These are phyloP conservation scores for Tachyglossus aculeatus DNA, from an alignment of 2,797 vertebrate species.

Conservation along the genomic window DNA sequence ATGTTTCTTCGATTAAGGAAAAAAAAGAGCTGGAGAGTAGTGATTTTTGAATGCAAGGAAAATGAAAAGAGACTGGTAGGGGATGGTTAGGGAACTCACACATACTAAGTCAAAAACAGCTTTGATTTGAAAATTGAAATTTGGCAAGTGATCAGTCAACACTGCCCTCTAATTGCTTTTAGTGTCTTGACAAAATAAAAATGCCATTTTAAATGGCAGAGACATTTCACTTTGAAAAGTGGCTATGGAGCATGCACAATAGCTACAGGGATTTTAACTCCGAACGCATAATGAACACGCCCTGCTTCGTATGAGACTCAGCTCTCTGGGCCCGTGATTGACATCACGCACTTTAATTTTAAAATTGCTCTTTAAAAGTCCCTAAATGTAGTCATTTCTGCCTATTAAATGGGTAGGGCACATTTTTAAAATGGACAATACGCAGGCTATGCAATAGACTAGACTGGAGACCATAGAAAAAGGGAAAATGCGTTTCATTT, in stretches of 20 bases:
- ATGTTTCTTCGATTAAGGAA: constrained; percentile 44
- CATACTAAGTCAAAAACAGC: constrained; percentile 58
- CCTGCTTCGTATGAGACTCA: constrained; percentile 24
- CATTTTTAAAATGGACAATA: neutral
- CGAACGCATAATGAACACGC: constrained; percentile 25
- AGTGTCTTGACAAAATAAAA: constrained; percentile 68
- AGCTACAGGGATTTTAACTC: constrained; percentile 47
- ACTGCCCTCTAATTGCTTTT: constrained; percentile 68
- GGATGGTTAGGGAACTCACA: constrained; percentile 54
- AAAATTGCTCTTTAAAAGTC: constrained; percentile 26
- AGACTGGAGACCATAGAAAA: constrained; percentile 24
- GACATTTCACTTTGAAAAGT: constrained; percentile 66
- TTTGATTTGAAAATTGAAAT: constrained; percentile 65
- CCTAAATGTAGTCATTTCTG: constrained; percentile 6
- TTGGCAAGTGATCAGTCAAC: constrained; percentile 64
- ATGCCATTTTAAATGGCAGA: constrained; percentile 64
- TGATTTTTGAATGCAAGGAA: constrained; percentile 58
- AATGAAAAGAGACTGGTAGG: constrained; percentile 46
- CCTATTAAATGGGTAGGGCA: constrained; percentile 23
- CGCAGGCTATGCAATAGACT: constrained; percentile 6
- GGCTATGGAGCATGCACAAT: constrained; percentile 31
- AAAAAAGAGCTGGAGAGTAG: constrained; percentile 37
- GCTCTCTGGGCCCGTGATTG: neutral
- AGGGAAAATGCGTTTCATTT: neutral
- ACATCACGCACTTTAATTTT: constrained; percentile 31